Conservation (phyloP, 2,888 invertebrate genomes). For the Litoditis marina region DNA sequence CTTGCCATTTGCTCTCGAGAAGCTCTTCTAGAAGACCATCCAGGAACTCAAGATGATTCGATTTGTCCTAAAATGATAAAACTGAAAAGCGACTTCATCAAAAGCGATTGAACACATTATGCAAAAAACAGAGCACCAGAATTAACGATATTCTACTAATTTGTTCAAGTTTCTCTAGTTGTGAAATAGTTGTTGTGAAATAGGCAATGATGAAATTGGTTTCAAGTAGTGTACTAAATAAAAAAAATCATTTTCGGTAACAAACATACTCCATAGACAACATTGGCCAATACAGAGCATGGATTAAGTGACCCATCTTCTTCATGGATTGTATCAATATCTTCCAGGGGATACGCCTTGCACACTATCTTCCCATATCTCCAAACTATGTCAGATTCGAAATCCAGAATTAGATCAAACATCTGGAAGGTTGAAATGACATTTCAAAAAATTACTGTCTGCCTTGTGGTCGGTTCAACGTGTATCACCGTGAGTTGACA, state of each 20-base stretch:
- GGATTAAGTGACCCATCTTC: constrained; percentile 85
- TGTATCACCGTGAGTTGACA: too few species aligned
- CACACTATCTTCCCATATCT: constrained; percentile 77
- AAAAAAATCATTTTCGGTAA: too few species aligned
- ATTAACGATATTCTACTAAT: too few species aligned
- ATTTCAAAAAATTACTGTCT: background rate
- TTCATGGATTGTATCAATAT: constrained; percentile 77
- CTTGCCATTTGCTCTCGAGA: constrained; percentile 94
- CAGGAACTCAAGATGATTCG: constrained; percentile 87
- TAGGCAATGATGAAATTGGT: too few species aligned
- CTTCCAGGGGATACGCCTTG: constrained; percentile 82
- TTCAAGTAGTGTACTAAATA: too few species aligned
- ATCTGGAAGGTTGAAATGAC: constrained; percentile 66
- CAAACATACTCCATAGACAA: constrained; percentile 82
- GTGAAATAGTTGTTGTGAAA: too few species aligned
- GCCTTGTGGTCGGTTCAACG: too few species aligned
- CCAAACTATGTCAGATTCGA: constrained; percentile 94
- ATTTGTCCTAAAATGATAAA: constrained; percentile 82
- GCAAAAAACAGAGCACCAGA: background rate
- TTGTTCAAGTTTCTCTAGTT: too few species aligned
- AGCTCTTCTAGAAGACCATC: constrained; percentile 90
- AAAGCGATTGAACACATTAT: too few species aligned
- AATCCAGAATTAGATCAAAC: constrained; percentile 92
- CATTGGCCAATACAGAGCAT: constrained; percentile 87
- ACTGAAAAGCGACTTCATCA: too few species aligned